These are phyloP conservation scores for Agapornis roseicollis DNA, from an alignment of 2,113 vertebrate genomes.

Conservation along the genomic window DNA sequence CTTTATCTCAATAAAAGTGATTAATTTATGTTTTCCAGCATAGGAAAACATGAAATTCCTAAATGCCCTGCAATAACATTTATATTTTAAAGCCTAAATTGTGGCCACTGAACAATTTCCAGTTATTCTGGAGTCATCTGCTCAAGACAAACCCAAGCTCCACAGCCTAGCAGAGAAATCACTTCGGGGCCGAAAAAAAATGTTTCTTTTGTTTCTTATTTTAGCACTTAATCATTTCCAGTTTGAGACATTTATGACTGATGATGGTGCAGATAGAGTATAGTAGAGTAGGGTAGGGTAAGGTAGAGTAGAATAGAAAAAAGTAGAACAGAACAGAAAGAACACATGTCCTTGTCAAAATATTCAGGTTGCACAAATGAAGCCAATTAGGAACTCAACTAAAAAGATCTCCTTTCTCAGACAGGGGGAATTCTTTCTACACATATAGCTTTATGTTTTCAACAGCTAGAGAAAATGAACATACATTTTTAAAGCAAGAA, in stretches of 20 bases:
- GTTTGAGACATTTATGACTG: not conserved
- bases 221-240: not conserved
- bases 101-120: not conserved
- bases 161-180: not conserved
- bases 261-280: not conserved
- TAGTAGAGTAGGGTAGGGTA: not conserved
- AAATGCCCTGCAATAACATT: not conserved
- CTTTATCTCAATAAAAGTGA: not conserved
- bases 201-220: not conserved
- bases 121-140: not conserved
- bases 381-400: not conserved
- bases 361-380: slow-evolving; percentile 2
- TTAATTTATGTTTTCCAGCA: not conserved
- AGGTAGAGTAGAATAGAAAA: not conserved
- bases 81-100: not conserved
- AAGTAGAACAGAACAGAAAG: not conserved
- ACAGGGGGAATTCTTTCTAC: not conserved
- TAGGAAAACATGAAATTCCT: not conserved
- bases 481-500: not conserved
- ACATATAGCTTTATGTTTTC: not conserved
- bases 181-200: fast-evolving
- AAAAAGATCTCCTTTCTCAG: not conserved
- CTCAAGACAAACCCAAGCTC: not conserved
- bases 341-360: slow-evolving; percentile 22
- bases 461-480: not conserved